Evolutionary conservation across 1,140 invertebrate species (phyloP).

Genomic region (Tetramorium alpestre): DNA sequence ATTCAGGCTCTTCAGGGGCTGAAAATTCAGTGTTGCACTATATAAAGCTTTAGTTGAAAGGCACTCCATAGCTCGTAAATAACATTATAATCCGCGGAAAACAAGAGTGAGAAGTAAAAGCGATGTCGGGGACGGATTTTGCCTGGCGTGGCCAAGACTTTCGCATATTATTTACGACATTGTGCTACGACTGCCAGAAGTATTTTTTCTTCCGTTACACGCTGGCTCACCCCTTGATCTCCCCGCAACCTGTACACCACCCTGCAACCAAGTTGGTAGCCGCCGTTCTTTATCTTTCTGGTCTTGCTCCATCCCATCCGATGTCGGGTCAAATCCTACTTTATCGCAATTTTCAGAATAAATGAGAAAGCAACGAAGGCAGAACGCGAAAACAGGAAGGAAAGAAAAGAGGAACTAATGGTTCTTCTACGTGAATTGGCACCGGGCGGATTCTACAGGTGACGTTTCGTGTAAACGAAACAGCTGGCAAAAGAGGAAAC

Average conservation of each 20-base stretch:
- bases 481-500: slow-evolving; percentile 16
- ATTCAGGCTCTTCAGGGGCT: slow-evolving; percentile 20
- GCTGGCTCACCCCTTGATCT: slow-evolving; percentile 35
- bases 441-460: slow-evolving; percentile 12
- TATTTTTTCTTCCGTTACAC: slow-evolving; percentile 56
- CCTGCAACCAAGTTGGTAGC: background rate
- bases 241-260: slow-evolving; percentile 4
- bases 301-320: slow-evolving; percentile 18
- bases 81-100: slow-evolving; percentile 61
- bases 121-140: slow-evolving; percentile 59
- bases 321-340: slow-evolving; percentile 46
- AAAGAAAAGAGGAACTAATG: slow-evolving; percentile 15
- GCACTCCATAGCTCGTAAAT: slow-evolving; percentile 58
- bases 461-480: slow-evolving; percentile 30
- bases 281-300: slow-evolving; percentile 26
- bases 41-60: slow-evolving; percentile 61
- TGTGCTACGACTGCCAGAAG: slow-evolving; percentile 48
- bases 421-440: slow-evolving; percentile 19
- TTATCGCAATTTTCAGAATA: slow-evolving; percentile 58
- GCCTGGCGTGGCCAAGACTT: slow-evolving; percentile 63
- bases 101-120: slow-evolving; percentile 61
- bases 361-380: slow-evolving; percentile 53
- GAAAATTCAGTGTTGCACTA: slow-evolving; percentile 48
- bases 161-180: slow-evolving; percentile 68
- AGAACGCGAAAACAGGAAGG: background rate